Evolutionary conservation across 2,888 invertebrate species (phyloP).

Genomic region (Tetragonula carbonaria): DNA sequence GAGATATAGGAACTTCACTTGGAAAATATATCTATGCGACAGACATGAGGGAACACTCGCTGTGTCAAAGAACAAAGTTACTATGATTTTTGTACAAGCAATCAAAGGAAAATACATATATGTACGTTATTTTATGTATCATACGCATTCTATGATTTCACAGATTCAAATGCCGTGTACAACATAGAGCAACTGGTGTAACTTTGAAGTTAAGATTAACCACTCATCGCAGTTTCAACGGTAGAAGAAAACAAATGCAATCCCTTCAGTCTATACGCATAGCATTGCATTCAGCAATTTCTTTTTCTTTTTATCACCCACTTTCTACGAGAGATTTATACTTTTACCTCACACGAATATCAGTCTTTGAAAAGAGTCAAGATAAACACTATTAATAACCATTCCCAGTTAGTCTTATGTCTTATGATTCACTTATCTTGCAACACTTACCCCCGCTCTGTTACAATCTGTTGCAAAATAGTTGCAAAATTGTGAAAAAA

Average conservation of each 20-base stretch:
- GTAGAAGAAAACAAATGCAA: constrained; percentile 37
- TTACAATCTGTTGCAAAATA: neutral
- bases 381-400: constrained; percentile 41
- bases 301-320: constrained; percentile 55
- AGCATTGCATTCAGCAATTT: constrained; percentile 58
- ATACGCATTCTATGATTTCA: constrained; percentile 1
- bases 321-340: constrained; percentile 62
- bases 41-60: constrained; percentile 55
- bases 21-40: constrained; percentile 47
- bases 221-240: constrained; percentile 19
- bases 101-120: constrained; percentile 13
- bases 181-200: constrained; percentile 23
- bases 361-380: constrained; percentile 70
- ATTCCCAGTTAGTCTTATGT: constrained; percentile 2
- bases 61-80: constrained; percentile 48
- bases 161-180: constrained; percentile 23
- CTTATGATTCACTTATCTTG: neutral
- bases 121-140: constrained; percentile 1
- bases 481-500: constrained; percentile 6
- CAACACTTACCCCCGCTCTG: neutral
- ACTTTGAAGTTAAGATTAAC: constrained; percentile 14
- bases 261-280: constrained; percentile 58
- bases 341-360: constrained; percentile 53
- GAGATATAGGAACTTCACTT: constrained; percentile 57
- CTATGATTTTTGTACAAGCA: constrained; percentile 34